Base-by-base conservation (phyloP, 2,797 vertebrate genomes). In the Sparidentex hasta region DNA sequence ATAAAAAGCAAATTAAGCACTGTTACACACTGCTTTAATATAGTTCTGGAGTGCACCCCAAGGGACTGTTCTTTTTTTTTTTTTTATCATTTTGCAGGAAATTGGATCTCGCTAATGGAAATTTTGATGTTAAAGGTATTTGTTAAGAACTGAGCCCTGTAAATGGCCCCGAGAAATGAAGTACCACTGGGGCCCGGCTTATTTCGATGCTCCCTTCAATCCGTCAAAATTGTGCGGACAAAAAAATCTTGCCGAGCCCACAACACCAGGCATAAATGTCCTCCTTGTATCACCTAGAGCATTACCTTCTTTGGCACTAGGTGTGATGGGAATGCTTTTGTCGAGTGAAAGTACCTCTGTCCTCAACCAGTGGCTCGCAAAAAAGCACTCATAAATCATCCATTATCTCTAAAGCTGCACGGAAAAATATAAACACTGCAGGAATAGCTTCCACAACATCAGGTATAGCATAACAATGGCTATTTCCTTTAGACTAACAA, bases 401-500 rank as follows among this genome's bases (percentile, higher is more conserved):
- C 79, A 91, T 93, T 94, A 93, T 94, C 92, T 92, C 89, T 76
- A 16, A 56, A 76, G 64, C 82, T 9, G 33, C 76, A 74, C 11
- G 1, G 81, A 82, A 81, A 88, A 90, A 88, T 82, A 91, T 87
- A 90, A 91, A 88, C 88, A 90, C 77, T 66, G 71, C n/a, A 23
- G 81, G 85, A 86, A 90, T 84, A 84, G 87, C 85, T 81, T 88
- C 78, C 84, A 74, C 65, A 78, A 66, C 84, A 87, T 76, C 87
- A 90, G 83, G 88, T 89, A 75, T 63, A 74, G 92, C 89, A 91
- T 92, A 91, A 93, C 88, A 93, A 90, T 87, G 76, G 81, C 82
- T 25, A 81, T 83, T 88, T 87, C 56, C 77, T 83, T 80, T 62
- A 67, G 76, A 88, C 88, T 91, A 93, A 93, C 91, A 93, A 92